phyloP scores from a whole-genome alignment of 2,797 vertebrate species.

The Parauchenoglanis ngamensis region DNA sequence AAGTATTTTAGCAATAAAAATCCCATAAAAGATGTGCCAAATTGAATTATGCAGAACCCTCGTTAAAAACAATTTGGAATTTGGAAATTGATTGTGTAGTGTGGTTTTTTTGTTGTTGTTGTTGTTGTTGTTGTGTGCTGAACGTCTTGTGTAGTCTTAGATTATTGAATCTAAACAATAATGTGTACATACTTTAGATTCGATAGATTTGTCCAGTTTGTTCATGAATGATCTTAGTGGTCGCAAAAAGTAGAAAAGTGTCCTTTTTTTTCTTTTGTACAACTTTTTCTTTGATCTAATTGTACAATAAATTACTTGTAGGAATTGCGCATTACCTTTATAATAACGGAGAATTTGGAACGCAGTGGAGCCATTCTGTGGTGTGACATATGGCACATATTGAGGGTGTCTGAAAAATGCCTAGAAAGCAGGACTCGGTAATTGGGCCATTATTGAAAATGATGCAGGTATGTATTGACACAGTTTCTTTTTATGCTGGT shows the following conservation, averaged over 20 bases:
- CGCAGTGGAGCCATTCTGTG: conserved; percentile 73
- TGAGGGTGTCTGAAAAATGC: conserved; percentile 64
- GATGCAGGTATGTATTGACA: conserved; percentile 75
- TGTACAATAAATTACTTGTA: not conserved
- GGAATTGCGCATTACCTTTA: conserved; percentile 2
- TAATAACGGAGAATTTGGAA: conserved; percentile 32
- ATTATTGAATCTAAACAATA: not conserved
- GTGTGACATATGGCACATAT: conserved; percentile 73
- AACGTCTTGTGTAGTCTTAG: not conserved
- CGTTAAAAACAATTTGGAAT: conserved; percentile 63
- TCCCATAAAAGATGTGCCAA: conserved; percentile 74
- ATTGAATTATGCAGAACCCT: conserved; percentile 70
- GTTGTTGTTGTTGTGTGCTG: not conserved
- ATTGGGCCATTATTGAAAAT: conserved; percentile 74
- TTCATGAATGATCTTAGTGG: not conserved
- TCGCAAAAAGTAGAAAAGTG: not conserved
- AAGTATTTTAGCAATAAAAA: conserved; percentile 67
- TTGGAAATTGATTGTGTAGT: conserved; percentile 28
- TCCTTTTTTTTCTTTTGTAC: not conserved
- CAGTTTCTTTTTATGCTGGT: conserved; percentile 65
- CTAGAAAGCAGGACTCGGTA: conserved; percentile 73
- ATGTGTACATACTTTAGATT: not conserved
- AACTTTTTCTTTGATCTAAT: not conserved
- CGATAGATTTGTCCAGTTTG: not conserved
- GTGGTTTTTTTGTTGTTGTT: not conserved